Conservation (phyloP, 2,113 vertebrate species). For the Solea senegalensis region DNA sequence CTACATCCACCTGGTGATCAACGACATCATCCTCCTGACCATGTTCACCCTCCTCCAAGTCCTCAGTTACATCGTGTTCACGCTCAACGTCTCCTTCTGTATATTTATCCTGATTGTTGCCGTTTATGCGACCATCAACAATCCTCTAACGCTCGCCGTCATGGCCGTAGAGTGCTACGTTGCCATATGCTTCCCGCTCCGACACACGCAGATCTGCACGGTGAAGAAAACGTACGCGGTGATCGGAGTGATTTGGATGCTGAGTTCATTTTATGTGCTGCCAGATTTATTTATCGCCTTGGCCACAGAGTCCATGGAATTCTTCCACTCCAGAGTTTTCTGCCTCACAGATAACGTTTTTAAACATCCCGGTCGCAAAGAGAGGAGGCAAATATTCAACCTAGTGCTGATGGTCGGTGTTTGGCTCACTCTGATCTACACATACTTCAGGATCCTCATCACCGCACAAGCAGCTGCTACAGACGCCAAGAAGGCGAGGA, state of each 20-base stretch:
- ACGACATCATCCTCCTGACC: conserved; percentile 53
- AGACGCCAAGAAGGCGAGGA: conserved; percentile 70
- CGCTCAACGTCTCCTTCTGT: conserved; percentile 67
- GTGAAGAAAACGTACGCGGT: conserved; percentile 46
- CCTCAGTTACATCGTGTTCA: conserved; percentile 41
- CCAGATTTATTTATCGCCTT: conserved; percentile 64
- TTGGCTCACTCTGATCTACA: conserved; percentile 65
- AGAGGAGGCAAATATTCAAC: conserved; percentile 48
- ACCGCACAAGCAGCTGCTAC: conserved; percentile 48
- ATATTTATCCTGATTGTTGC: conserved; percentile 40
- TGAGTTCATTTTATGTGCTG: conserved; percentile 33
- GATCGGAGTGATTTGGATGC: conserved; percentile 55
- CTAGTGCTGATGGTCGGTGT: conserved; percentile 41
- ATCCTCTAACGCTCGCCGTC: conserved; percentile 37
- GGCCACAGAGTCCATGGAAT: conserved; percentile 37
- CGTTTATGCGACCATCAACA: conserved; percentile 53
- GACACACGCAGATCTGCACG: conserved; percentile 61
- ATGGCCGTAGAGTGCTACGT: conserved; percentile 73
- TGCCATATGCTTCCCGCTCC: conserved; percentile 65
- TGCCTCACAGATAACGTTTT: conserved; percentile 47
- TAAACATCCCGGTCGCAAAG: conserved; percentile 1
- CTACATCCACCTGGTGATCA: conserved; percentile 67
- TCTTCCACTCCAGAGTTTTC: conserved; percentile 54
- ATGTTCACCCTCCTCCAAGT: conserved; percentile 24
- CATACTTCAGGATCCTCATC: conserved; percentile 68